These are phyloP conservation scores for Opisthograptis luteolata DNA, from an alignment of 2,888 invertebrate species.

Conservation along the genomic window DNA sequence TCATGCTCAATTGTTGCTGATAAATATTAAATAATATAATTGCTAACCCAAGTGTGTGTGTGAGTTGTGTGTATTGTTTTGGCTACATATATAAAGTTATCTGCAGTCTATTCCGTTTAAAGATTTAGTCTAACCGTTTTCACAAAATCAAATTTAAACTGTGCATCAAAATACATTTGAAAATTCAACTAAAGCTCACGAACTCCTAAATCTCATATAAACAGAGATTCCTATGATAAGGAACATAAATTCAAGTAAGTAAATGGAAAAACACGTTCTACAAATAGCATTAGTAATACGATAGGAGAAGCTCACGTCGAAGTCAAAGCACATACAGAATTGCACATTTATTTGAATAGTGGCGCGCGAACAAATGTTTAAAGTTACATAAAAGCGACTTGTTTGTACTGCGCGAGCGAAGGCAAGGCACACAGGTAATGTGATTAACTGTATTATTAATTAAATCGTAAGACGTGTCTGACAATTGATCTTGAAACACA, in stretches of 20 bases:
- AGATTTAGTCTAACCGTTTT: too few relatives aligned
- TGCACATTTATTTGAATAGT: conserved; percentile 68
- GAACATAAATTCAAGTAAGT: conserved; percentile 33
- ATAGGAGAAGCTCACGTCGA: conserved; percentile 36
- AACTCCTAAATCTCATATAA: conserved; percentile 19
- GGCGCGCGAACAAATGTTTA: conserved; percentile 70
- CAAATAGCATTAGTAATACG: conserved; percentile 50
- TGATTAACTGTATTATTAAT: conserved; percentile 50
- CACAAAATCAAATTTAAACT: too few relatives aligned
- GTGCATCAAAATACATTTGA: not conserved
- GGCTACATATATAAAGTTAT: too few relatives aligned
- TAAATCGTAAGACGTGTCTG: conserved; percentile 40
- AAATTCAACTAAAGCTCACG: conserved; percentile 10
- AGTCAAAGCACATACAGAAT: conserved; percentile 58
- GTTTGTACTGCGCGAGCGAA: conserved; percentile 50
- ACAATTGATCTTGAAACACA: conserved; percentile 10
- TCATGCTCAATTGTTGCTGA: too few relatives aligned
- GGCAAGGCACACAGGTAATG: conserved; percentile 55
- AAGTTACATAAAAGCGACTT: conserved; percentile 63
- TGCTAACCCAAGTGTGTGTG: too few relatives aligned
- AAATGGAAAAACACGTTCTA: conserved; percentile 45
- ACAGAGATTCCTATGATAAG: conserved; percentile 39
- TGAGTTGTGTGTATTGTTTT: too few relatives aligned
- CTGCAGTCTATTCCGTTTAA: too few relatives aligned
- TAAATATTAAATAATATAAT: too few relatives aligned